phyloP scores from a whole-genome alignment of 1,140 invertebrate species.

The Drosophila tristis region DNA sequence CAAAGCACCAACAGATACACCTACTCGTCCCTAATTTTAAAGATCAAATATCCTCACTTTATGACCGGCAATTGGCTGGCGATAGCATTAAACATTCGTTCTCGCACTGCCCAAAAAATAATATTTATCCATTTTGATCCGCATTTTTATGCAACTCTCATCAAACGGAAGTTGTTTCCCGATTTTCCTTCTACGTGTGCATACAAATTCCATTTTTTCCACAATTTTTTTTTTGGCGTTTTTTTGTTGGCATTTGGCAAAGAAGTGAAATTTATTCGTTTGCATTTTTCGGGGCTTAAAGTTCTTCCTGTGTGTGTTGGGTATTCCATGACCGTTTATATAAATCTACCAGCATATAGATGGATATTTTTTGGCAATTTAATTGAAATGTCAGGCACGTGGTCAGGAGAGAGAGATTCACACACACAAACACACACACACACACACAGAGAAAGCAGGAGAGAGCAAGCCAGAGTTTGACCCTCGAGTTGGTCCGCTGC shows the following conservation, averaged over 20 bases:
- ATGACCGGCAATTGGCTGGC: conserved; percentile 2
- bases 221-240: conserved; percentile 14
- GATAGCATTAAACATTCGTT: conserved; percentile 11
- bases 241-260: conserved; percentile 35
- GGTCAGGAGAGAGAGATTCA: conserved; percentile 21
- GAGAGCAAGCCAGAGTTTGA: conserved; percentile 26
- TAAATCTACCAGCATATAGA: conserved; percentile 23
- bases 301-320: conserved; percentile 13
- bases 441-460: not conserved
- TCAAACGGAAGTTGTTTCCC: conserved; percentile 47
- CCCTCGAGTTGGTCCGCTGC: conserved; percentile 30
- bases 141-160: conserved; percentile 45
- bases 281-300: conserved; percentile 22
- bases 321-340: conserved; percentile 5
- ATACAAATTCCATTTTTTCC: conserved; percentile 1
- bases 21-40: too few relatives aligned
- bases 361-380: conserved; percentile 59
- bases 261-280: conserved; percentile 7
- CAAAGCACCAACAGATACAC: too few relatives aligned
- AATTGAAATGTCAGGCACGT: conserved; percentile 66
- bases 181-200: conserved; percentile 31
- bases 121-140: conserved; percentile 40
- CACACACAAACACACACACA: not conserved
- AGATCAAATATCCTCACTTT: too few relatives aligned
- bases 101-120: conserved; percentile 12